phyloP scores from a whole-genome alignment of 2,113 vertebrate genomes.

The Butorides virescens region DNA sequence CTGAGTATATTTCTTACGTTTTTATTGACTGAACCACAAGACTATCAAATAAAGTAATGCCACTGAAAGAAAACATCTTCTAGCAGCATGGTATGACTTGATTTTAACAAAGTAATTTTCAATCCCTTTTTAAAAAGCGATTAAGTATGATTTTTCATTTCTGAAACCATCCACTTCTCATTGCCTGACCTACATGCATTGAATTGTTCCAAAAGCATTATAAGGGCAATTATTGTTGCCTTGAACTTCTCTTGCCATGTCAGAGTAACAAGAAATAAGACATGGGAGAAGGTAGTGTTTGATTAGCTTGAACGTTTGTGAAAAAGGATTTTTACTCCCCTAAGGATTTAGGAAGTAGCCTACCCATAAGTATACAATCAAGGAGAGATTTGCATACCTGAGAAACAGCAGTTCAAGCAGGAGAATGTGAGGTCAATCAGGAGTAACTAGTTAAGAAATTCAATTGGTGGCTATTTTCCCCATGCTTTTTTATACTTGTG shows the following conservation, averaged over 20 bases:
- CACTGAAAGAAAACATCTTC: slow-evolving; percentile 2
- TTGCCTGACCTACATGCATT: slow-evolving; percentile 63
- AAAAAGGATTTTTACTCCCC: slow-evolving; percentile 56
- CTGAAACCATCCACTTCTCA: slow-evolving; percentile 61
- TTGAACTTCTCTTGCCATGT: slow-evolving; percentile 69
- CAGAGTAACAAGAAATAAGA: slow-evolving; percentile 67
- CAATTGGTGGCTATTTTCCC: slow-evolving; percentile 65
- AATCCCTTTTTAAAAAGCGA: slow-evolving; percentile 53
- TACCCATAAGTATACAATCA: slow-evolving; percentile 44
- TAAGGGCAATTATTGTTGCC: slow-evolving; percentile 73
- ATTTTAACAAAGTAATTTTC: slow-evolving; percentile 73
- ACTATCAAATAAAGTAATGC: slow-evolving; percentile 29
- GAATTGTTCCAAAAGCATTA: slow-evolving; percentile 76
- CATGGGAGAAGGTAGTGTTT: slow-evolving; percentile 45
- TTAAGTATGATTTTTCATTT: slow-evolving; percentile 72
- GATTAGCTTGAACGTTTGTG: slow-evolving; percentile 59
- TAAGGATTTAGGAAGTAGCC: slow-evolving; percentile 55
- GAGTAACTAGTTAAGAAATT: slow-evolving; percentile 76
- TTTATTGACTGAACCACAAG: not conserved
- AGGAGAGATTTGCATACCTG: slow-evolving; percentile 72
- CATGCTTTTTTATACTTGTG: slow-evolving; percentile 61
- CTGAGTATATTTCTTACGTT: slow-evolving; percentile 48
- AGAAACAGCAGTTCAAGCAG: slow-evolving; percentile 67
- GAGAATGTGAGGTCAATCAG: slow-evolving; percentile 73
- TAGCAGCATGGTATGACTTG: slow-evolving; percentile 49